Base-by-base conservation (phyloP, 92 coral and sea anemone genomes). In the Phymanthus crucifer region DNA sequence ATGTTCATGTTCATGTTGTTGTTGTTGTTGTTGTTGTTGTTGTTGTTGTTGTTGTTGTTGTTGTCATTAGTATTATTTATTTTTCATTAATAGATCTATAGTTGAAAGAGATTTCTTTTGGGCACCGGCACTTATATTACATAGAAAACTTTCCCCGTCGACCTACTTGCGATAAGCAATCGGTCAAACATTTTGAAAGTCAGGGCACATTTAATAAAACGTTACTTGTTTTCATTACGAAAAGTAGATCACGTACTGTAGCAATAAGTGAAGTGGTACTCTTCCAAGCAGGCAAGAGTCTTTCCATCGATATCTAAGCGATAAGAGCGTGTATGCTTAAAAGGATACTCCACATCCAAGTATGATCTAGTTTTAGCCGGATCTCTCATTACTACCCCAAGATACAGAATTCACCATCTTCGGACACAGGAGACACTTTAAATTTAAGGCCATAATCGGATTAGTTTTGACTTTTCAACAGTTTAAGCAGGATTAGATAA, bases 301-400 rank as follows among this genome's bases (percentile, higher is more conserved):
- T 61, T 58, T 61, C 34, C 29, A 27, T 27, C 34, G 34, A 27
- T 61, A 61, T 5, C 5, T 61, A 24, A 61, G 34, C 68, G 68
- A 61, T 61, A 61, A 61, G 68, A 61, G 36, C 33, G 68, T 61
- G 29, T 61, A 61, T 61, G 33, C 68, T 61, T 54, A 4, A 27
- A 61, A 27, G 29, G 16, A 24, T 29, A 61, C 68, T 61, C 33
- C 32, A 61, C 2, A 34, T 27, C 11, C 7, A 26, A 54, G 64
- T 61, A 26, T 24, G 34, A 61, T 61, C 68, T 34, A 10, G 13
- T 21, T 54, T 19, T 29, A 54, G 8, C n/a, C 31, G 26, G 68
- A 16, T 27, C 17, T 5, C 68, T n/a, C 32, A 6, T 2, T 17
- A 21, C 29, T 26, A 57, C 29, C 33, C 43, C 43, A 38, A 43